Percentiles rank a stretch among this genome's conserved stretches.
Evolutionary conservation across 2,797 vertebrate genomes (phyloP).

Genomic region (Galaxias olidus): DNA sequence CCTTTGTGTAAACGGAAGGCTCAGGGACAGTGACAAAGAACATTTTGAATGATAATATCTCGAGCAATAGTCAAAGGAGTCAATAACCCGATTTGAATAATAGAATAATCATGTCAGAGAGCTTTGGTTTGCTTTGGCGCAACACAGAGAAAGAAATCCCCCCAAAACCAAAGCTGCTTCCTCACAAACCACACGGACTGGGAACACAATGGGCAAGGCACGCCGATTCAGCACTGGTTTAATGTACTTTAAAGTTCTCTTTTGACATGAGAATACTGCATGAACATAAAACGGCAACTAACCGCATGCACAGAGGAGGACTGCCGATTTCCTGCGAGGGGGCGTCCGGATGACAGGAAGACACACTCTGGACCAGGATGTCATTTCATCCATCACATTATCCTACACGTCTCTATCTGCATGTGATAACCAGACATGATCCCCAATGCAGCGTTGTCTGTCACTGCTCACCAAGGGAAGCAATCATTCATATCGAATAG

Average conservation of each 20-base stretch:
- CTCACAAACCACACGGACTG: neutral
- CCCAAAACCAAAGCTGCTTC: neutral
- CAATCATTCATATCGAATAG: no score
- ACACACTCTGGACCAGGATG: no score
- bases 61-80: slow-evolving; percentile 11
- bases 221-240: neutral
- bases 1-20: slow-evolving; percentile 14
- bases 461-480: no score
- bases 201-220: neutral
- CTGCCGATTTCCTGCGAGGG: no score
- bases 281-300: neutral
- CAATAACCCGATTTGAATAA: slow-evolving; percentile 24
- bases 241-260: neutral
- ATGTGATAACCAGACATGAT: no score
- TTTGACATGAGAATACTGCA: slow-evolving; percentile 4
- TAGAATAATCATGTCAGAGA: slow-evolving; percentile 6
- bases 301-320: slow-evolving; percentile 24
- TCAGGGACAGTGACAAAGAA: slow-evolving; percentile 22
- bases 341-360: no score
- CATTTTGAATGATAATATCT: slow-evolving; percentile 17
- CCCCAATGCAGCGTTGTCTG: no score
- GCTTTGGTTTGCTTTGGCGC: neutral
- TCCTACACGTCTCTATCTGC: no score
- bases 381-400: no score
- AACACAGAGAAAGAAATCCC: neutral